phyloP scores from a whole-genome alignment of 2,888 invertebrate species.

The Eurytoma californica region DNA sequence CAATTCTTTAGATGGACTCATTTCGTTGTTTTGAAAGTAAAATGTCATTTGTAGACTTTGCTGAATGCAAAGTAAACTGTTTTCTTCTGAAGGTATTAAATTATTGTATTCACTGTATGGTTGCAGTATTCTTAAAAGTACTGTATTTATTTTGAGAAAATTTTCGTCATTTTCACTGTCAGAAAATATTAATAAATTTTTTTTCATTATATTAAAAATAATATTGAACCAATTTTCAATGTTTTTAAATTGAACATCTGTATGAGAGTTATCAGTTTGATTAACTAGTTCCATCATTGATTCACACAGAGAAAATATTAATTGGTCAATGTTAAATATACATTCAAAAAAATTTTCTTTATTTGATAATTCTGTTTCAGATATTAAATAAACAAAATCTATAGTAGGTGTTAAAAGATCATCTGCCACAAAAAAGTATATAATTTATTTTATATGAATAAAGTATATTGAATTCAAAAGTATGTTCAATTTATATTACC shows the following conservation, averaged over 20 bases:
- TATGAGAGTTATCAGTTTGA: constrained; percentile 54
- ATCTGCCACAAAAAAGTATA: constrained; percentile 57
- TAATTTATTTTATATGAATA: constrained; percentile 4
- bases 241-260: constrained; percentile 56
- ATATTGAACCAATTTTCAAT: constrained; percentile 66
- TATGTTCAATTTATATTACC: constrained; percentile 57
- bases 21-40: constrained; percentile 62
- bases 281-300: constrained; percentile 62
- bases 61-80: constrained; percentile 63
- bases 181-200: constrained; percentile 54
- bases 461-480: not conserved
- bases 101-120: constrained; percentile 62
- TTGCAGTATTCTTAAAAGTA: constrained; percentile 61
- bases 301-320: constrained; percentile 63
- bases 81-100: constrained; percentile 63
- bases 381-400: constrained; percentile 64
- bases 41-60: constrained; percentile 64
- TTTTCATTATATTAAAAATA: constrained; percentile 60
- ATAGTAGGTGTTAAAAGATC: constrained; percentile 65
- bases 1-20: constrained; percentile 54
- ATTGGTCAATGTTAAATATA: constrained; percentile 60
- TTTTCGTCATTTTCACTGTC: constrained; percentile 49
- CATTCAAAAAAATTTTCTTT: constrained; percentile 59
- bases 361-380: constrained; percentile 55
- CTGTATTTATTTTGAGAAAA: constrained; percentile 59